These are phyloP conservation scores for Hypotaenidia philippensis DNA, from an alignment of 2,797 vertebrate species.

Conservation along the genomic window DNA sequence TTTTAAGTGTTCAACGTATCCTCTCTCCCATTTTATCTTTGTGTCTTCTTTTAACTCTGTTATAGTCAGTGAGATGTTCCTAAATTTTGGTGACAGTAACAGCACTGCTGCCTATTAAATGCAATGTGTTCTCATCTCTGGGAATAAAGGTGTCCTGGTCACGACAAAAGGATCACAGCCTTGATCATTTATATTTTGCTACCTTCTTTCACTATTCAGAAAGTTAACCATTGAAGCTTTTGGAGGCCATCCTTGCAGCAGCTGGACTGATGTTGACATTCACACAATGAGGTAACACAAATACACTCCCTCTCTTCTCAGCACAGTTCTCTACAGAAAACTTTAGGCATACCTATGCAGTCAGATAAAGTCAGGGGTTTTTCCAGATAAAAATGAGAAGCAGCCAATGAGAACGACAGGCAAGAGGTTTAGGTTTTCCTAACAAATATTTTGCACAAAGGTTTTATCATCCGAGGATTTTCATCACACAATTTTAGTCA, in stretches of 20 bases:
- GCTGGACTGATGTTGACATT: neutral
- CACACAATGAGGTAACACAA: conserved; percentile 21
- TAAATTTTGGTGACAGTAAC: neutral
- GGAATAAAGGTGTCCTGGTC: neutral
- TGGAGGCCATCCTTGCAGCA: neutral
- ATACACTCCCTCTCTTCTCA: neutral
- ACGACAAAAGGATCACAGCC: neutral
- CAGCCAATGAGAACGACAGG: neutral
- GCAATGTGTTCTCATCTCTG: neutral
- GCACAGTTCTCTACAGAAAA: neutral
- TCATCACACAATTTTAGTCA: neutral
- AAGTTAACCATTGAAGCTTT: conserved; percentile 29
- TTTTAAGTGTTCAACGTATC: neutral
- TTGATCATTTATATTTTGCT: conserved; percentile 36
- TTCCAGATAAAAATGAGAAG: too few species aligned
- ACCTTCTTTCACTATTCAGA: conserved; percentile 52
- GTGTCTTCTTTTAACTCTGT: neutral
- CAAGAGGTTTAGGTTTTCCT: neutral
- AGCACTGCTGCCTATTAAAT: neutral
- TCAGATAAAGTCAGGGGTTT: neutral
- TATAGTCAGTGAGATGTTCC: neutral
- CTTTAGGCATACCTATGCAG: neutral
- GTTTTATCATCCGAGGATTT: neutral
- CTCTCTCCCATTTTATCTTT: neutral
- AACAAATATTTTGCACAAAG: neutral